Percentiles rank a stretch among this genome's conserved stretches.
These are phyloP conservation scores for Rhynchopsitta pachyrhyncha DNA, from an alignment of 2,113 vertebrate genomes.

Conservation along the genomic window DNA sequence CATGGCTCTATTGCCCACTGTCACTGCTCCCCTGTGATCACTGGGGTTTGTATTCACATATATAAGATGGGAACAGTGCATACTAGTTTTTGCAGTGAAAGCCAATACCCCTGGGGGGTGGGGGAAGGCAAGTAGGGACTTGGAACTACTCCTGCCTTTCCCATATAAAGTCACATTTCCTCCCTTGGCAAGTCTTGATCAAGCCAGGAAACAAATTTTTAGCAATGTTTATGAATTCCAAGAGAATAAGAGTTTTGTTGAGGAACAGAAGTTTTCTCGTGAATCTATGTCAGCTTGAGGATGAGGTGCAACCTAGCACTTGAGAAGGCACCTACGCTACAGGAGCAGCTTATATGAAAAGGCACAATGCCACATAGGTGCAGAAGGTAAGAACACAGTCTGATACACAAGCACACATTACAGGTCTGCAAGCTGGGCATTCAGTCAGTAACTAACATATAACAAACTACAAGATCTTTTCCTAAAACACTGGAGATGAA, in stretches of 20 bases:
- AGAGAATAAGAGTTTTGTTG: neutral
- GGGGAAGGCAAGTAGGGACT: neutral
- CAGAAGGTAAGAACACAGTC: neutral
- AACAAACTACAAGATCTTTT: neutral
- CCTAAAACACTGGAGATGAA: neutral
- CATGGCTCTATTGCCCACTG: neutral
- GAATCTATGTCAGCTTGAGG: neutral
- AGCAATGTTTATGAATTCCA: neutral
- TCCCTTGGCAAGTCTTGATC: neutral
- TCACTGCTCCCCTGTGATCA: neutral
- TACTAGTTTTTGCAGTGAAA: neutral
- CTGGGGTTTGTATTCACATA: neutral
- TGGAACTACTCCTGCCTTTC: neutral
- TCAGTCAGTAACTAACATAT: neutral
- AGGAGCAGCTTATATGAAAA: neutral
- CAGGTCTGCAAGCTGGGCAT: neutral
- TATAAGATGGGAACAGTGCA: neutral
- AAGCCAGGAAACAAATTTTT: neutral
- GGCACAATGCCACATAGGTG: no score
- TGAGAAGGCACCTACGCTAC: neutral
- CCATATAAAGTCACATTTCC: accelerated
- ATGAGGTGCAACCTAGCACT: neutral
- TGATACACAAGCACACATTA: neutral
- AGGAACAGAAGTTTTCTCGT: neutral
- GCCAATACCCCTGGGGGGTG: neutral